Evolutionary conservation across 2,888 invertebrate genomes (phyloP).

Genomic region (Mythimna vitellina): DNA sequence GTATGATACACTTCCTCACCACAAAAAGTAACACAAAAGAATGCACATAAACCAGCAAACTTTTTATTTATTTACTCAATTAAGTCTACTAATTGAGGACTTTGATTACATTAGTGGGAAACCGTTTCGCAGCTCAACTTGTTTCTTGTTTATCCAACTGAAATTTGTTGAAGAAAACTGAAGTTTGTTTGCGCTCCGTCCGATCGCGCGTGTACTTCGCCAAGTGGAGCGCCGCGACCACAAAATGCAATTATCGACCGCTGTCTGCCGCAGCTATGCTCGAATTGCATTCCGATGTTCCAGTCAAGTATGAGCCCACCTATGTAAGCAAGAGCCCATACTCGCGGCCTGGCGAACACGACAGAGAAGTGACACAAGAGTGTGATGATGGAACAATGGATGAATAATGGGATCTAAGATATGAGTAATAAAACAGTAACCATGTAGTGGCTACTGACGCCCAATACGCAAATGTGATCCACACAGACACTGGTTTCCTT

Average conservation of each 20-base stretch:
- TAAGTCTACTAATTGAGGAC: conserved; percentile 52
- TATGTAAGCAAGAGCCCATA: conserved; percentile 71
- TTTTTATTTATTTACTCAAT: conserved; percentile 41
- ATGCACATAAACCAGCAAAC: conserved; percentile 1
- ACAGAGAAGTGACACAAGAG: conserved; percentile 57
- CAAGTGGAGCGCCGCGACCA: conserved; percentile 85
- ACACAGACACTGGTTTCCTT: background rate
- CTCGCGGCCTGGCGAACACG: conserved; percentile 57
- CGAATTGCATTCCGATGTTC: conserved; percentile 85
- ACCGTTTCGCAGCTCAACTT: conserved; percentile 52
- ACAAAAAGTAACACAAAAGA: conserved; percentile 6
- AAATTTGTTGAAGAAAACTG: conserved; percentile 83
- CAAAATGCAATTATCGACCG: conserved; percentile 90
- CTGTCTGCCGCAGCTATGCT: conserved; percentile 86
- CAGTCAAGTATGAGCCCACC: conserved; percentile 74
- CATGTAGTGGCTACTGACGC: background rate
- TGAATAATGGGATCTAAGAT: conserved; percentile 22
- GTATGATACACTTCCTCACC: background rate
- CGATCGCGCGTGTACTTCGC: conserved; percentile 81
- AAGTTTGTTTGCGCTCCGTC: conserved; percentile 87
- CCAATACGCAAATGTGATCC: background rate
- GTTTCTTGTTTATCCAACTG: conserved; percentile 76
- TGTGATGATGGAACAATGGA: conserved; percentile 9
- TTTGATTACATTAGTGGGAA: conserved; percentile 54
- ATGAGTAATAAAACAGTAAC: background rate